Base-by-base conservation (phyloP, 2,888 invertebrate genomes). In the Eristalis arbustorum region DNA sequence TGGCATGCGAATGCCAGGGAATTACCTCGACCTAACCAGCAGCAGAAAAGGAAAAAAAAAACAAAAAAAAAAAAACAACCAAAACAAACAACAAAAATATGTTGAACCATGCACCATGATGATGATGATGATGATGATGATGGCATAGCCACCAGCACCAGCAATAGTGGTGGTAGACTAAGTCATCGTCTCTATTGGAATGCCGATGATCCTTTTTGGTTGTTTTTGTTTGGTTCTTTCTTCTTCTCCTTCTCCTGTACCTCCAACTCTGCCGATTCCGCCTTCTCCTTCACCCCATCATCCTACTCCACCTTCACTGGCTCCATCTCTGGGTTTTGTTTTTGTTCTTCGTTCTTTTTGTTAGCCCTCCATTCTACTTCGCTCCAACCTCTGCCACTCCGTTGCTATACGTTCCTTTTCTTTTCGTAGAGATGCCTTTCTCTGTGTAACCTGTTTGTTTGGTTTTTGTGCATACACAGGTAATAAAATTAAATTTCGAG, bases 171-270 rank as follows among this genome's bases (percentile, higher is more conserved):
- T 72, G 82, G 83, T 78, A 83, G 75, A 87, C 87, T 74, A 78
- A 87, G 87, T 87, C 87, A 87, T 87, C 82, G 87, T 83, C 87
- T 87, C 83, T 87, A 78, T 87, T 87, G 87, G 87, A 87, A 87
- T 87, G 87, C 75, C 74, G 78, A 78, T 87, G 87, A 87, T 87
- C 87, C 87, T 87, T 87, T 83, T 87, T 87, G 37, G 78, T 82
- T 82, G 74, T 81, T 68, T 80, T 80, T 74, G 74, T 59, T 69
- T 75, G 59, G 40, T 57, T 57, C 37, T 31, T 81, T 31, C 49
- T 49, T 18, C 18, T 49, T 6, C 49, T 18, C 49, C 49, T 49
- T 18, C 49, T 49, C n/a, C 8, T 18, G 18, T 8, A 18, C 49
- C 18, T 49, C 18, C 49, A 49, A 5, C 49, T n/a, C 18, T 13